Base-by-base conservation (phyloP, 2,888 invertebrate species). In the Pristionchus exspectatus region DNA sequence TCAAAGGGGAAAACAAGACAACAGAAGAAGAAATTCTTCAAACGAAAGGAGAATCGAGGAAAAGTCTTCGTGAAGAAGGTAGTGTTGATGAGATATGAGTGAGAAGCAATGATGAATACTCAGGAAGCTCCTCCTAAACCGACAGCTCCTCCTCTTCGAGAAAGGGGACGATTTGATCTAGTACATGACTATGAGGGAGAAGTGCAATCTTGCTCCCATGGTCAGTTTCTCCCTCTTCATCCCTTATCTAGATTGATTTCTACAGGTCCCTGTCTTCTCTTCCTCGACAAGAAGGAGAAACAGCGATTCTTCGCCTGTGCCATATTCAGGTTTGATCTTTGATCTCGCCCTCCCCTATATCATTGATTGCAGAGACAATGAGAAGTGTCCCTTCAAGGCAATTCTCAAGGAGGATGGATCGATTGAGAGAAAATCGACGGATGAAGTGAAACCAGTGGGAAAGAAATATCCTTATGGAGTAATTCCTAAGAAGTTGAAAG, bases 221-320 rank as follows among this genome's bases (percentile, higher is more conserved):
- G 92, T 92, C 56, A 24, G 90, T 63, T 27, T 5, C 56, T 27
- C n/a, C 16, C 33, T 18, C 5, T 44, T 83, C 24, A 3, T 10
- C 1, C 10, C 54, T 56, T 54, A n/a, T 12, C 38, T 27, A 14
- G 54, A 54, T 54, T 38, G 63, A 69, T 30, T 16, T 16, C 18
- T 92, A 77, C 59, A 93, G 93, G 94, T n/a, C 94, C 94, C 2
- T 94, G 94, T 90, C 91, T 94, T 21, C 90, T 94, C 14, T 94
- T 94, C 87, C 91, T 90, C 54, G 91, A 92, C 59, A 92, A 91
- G 54, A 90, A 90, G 30, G 90, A 89, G 27, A 90, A 81, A 69
- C 59, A 84, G 27, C 89, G 74, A 86, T 91, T 91, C 90, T 94
- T 93, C 90, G 89, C 94, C 1, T 94, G 94, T 90, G 94, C 94